Conservation (phyloP, 2,888 invertebrate genomes). For the Leptinotarsa rubiginosa region DNA sequence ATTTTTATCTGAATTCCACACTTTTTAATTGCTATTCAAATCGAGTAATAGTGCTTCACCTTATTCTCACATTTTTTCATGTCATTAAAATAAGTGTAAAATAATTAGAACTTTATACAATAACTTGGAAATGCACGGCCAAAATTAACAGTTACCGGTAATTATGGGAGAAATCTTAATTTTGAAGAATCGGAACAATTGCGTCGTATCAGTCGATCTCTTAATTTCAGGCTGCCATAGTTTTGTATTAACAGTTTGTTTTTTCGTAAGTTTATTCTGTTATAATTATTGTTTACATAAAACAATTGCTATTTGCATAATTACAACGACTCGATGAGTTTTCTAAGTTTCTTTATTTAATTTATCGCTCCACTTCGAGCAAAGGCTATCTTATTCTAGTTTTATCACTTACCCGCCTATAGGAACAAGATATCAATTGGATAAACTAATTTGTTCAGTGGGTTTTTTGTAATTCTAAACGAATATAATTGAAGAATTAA, state of each 20-base stretch:
- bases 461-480: constrained; percentile 31
- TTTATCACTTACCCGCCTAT: constrained; percentile 10
- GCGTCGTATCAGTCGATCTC: constrained; percentile 13
- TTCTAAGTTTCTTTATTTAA: constrained; percentile 1
- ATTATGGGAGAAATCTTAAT: constrained; percentile 44
- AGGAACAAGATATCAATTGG: constrained; percentile 23
- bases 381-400: neutral
- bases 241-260: constrained; percentile 32
- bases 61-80: constrained; percentile 57
- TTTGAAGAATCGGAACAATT: constrained; percentile 37
- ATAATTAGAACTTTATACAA: constrained; percentile 54
- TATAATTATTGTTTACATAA: constrained; percentile 24
- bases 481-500: constrained; percentile 34
- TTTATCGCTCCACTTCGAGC: constrained; percentile 4
- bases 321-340: constrained; percentile 9
- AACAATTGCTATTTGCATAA: constrained; percentile 13
- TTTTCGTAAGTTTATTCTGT: constrained; percentile 14
- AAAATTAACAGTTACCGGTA: constrained; percentile 50
- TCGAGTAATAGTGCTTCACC: constrained; percentile 41
- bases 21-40: constrained; percentile 32
- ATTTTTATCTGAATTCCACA: constrained; percentile 29
- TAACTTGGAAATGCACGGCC: constrained; percentile 47
- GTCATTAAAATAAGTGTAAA: constrained; percentile 46
- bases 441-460: constrained; percentile 29
- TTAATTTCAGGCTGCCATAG: constrained; percentile 22